Percentiles rank a stretch among this genome's conserved stretches.
phyloP scores from a whole-genome alignment of 2,888 invertebrate genomes.

The Lapara coniferarum region DNA sequence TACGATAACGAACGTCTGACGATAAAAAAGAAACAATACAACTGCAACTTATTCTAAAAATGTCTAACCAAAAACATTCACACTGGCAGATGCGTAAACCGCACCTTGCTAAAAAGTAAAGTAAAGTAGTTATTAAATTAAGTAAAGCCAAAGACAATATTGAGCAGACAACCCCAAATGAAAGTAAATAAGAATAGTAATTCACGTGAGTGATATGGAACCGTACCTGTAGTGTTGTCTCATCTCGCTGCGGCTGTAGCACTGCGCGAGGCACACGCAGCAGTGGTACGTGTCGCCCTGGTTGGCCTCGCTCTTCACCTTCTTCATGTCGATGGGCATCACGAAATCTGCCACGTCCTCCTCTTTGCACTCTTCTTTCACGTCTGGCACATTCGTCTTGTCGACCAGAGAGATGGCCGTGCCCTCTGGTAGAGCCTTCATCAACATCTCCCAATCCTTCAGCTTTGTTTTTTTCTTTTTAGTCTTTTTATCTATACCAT shows the following conservation, averaged over 20 bases:
- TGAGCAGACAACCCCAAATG: too few species aligned
- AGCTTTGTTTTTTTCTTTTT: constrained; percentile 50
- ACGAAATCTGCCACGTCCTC: constrained; percentile 12
- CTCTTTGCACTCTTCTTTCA: constrained; percentile 43
- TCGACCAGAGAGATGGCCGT: constrained; percentile 42
- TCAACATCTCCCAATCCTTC: constrained; percentile 49
- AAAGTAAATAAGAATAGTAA: too few species aligned
- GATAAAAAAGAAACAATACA: too few species aligned
- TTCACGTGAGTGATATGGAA: too few species aligned
- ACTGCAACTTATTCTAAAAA: too few species aligned
- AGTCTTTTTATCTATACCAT: constrained; percentile 46
- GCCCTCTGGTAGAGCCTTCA: constrained; percentile 46
- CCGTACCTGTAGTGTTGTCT: constrained; percentile 71
- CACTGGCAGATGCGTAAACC: too few species aligned
- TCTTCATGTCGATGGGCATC: constrained; percentile 32
- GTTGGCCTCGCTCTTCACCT: constrained; percentile 48
- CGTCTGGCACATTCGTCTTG: constrained; percentile 30
- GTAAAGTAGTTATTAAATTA: too few species aligned
- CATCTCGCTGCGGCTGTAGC: constrained; percentile 54
- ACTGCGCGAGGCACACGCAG: constrained; percentile 69
- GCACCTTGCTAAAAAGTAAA: too few species aligned
- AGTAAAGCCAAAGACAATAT: too few species aligned
- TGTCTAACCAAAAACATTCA: too few species aligned
- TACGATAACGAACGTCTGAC: too few species aligned
- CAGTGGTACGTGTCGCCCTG: constrained; percentile 57